Base-by-base conservation (phyloP, 2,113 vertebrate genomes). In the Solenodon paradoxus region DNA sequence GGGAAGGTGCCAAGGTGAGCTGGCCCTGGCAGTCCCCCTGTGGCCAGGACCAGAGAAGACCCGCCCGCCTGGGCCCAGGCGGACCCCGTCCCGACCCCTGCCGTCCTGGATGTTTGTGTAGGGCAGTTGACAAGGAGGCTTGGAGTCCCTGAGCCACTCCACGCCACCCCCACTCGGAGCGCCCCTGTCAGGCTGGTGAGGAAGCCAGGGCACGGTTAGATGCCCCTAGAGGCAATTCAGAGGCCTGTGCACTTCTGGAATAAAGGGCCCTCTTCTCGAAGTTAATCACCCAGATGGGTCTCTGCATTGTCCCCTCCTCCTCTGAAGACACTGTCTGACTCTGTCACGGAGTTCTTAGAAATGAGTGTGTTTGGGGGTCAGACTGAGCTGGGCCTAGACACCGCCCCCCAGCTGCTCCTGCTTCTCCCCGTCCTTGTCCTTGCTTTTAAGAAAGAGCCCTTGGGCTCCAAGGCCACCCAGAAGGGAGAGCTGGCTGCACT, bases 201-300 rank as follows among this genome's bases (percentile, higher is more conserved):
- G 97, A 97, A 97, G 96, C 81, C 94, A 97, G 96, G 19, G 64
- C 91, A 38, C 1, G 1, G 91, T 97, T 97, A 96, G 95, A 85
- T 88, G 63, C 71, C 78, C 63, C 92, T 92, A 95, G 77, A 97
- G 72, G 66, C 97, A 97, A 97, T 95, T 97, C 90, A 94, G 95
- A 97, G 42, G 85, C 96, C 95, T 42, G 72, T 72, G 95, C 92
- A 97, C 4, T n/a, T 63, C 78, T 86, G 28, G 45, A 94, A 95
- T 94, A 96, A 96, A 96, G 78, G 81, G 19, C 28, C 68, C 88
- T 92, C 88, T 95, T 95, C 83, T 86, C 45, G 32, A 12, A 59
- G 57, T 51, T 97, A 95, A 96, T 97, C 78, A 89, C 78, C 9
- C 10, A 96, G 91, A 96, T 94, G 95, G 94, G 82, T 93, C 85